These are phyloP conservation scores for Podarcis muralis DNA, from an alignment of 2,113 vertebrate genomes.

Conservation along the genomic window DNA sequence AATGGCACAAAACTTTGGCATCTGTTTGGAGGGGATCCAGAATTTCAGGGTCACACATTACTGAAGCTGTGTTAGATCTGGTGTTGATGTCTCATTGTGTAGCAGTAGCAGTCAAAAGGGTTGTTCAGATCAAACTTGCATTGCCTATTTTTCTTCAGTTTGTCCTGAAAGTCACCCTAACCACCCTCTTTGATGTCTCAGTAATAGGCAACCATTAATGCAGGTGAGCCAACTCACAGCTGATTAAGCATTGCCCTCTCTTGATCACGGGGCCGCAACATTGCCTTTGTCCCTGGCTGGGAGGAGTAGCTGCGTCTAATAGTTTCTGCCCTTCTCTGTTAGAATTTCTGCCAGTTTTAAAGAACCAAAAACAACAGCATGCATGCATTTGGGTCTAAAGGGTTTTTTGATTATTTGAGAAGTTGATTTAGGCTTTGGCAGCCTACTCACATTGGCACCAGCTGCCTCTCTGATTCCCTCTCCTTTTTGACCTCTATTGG, in stretches of 20 bases:
- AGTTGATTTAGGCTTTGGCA: background rate
- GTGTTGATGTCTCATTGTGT: background rate
- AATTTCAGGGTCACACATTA: no score
- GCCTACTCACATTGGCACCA: background rate
- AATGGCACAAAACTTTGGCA: no score
- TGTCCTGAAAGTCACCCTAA: background rate
- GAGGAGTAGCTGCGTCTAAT: background rate
- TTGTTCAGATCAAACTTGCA: background rate
- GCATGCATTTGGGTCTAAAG: no score
- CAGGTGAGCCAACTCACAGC: background rate
- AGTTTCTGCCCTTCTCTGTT: background rate
- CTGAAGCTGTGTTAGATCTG: no score
- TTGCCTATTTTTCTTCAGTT: background rate
- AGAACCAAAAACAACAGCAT: background rate
- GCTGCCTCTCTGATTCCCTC: background rate
- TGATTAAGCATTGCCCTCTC: background rate
- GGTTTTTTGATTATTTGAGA: background rate
- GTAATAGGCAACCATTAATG: background rate
- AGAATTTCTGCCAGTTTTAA: background rate
- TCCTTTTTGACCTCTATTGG: background rate
- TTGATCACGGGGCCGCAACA: background rate
- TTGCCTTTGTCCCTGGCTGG: background rate
- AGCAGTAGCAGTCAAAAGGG: background rate
- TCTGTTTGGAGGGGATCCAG: no score
- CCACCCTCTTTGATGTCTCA: background rate